Evolutionary conservation across 2,113 vertebrate genomes (phyloP).

Genomic region (Gopherus evgoodei): DNA sequence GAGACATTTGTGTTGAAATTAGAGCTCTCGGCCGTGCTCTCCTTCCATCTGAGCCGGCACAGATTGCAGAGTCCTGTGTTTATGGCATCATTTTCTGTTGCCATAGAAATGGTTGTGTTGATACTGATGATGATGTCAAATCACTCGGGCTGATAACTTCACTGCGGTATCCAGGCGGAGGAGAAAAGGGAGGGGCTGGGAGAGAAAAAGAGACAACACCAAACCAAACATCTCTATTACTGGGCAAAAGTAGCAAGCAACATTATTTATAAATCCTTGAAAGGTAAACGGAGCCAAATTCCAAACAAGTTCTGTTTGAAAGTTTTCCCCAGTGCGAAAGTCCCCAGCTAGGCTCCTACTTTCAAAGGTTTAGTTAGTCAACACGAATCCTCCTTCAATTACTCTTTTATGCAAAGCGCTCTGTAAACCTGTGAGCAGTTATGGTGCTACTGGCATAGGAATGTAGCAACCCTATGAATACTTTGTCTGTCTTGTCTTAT

Average conservation of each 20-base stretch:
- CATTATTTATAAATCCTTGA: conserved; percentile 77
- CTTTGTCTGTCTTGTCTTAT: conserved; percentile 34
- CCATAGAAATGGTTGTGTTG: conserved; percentile 46
- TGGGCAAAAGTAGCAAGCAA: conserved; percentile 67
- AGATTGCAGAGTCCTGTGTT: conserved; percentile 53
- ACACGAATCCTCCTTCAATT: conserved; percentile 48
- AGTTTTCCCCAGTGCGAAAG: conserved; percentile 47
- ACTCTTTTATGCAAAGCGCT: conserved; percentile 40
- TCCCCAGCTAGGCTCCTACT: conserved; percentile 25
- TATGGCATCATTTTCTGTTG: conserved; percentile 14
- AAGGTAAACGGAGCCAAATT: conserved; percentile 63
- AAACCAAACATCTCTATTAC: conserved; percentile 62
- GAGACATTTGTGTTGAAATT: conserved; percentile 49
- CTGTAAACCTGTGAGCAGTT: conserved; percentile 36
- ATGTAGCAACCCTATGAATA: conserved; percentile 48
- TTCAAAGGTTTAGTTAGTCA: conserved; percentile 53
- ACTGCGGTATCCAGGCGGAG: conserved; percentile 32
- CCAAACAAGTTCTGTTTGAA: conserved; percentile 49
- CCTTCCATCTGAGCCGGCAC: conserved; percentile 48
- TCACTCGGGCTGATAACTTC: conserved; percentile 33
- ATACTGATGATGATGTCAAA: conserved; percentile 56
- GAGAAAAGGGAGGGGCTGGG: conserved; percentile 38
- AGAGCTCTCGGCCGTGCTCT: conserved; percentile 18
- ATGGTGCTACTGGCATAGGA: conserved; percentile 7
- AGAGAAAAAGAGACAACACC: conserved; percentile 39